Base-by-base conservation (phyloP, 2,797 vertebrate species). In the Silurus lanzhouensis region DNA sequence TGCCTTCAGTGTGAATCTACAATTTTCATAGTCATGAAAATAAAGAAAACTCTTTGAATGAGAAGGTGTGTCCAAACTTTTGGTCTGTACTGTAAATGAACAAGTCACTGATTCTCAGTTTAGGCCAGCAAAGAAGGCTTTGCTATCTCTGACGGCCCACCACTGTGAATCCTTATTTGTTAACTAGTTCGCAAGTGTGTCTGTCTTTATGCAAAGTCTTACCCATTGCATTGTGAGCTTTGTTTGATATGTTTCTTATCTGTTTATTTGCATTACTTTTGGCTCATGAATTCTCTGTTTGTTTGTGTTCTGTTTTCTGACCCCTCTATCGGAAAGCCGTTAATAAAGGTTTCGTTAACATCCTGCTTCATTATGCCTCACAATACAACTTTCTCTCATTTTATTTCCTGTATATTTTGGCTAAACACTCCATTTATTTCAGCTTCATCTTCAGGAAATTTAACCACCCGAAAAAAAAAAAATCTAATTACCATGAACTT, bases 401-500 rank as follows among this genome's bases (percentile, higher is more conserved):
- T 20, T n/a, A n/a, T 46, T 64, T 52, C 48, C 48, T n/a, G 44
- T 58, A n/a, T 61, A 60, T 76, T 58, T 14, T 20, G 8, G 52
- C 3, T 17, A 44, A 78, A 6, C 17, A 60, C 12, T 5, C n/a
- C 14, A 22, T 46, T 79, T 46, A 55, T 67, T 52, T 83, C 27
- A 63, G n/a, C 64, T 60, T 71, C 14, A 67, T 84, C 38, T 8
- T 15, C 63, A 82, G 57, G 15, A 67, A 83, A 48, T 72, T 67
- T 19, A 76, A 31, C 17, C 25, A 13, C 15, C 55, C 6, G 48
- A 0, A 52, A 52, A 52, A 52, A 52, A 52, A 61, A 22, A 61
- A 81, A 78, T 76, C 61, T 58, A 58, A 82, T 79, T 85, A 79
- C 82, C 81, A 71, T 8, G 58, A 79, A 87, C 80, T 78, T 75